Conservation (phyloP, 2,797 vertebrate genomes). For the Cuniculus paca region DNA sequence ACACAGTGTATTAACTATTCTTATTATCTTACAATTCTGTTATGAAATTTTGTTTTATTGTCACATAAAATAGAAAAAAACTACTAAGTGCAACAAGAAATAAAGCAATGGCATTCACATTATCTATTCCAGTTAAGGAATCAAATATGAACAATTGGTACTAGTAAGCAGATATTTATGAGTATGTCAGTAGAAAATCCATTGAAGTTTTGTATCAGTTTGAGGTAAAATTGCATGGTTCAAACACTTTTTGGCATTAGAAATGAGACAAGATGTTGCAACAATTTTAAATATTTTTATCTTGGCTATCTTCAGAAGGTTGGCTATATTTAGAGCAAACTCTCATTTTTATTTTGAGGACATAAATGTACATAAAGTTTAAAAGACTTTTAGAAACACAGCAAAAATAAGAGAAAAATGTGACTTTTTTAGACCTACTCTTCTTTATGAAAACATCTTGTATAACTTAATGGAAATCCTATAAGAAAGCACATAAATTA, state of each 20-base stretch:
- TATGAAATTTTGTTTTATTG: no score
- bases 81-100: not conserved
- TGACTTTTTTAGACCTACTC: not conserved
- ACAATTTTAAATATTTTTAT: constrained; percentile 3
- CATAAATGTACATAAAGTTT: not conserved
- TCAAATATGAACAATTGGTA: not conserved
- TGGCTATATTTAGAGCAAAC: not conserved
- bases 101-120: not conserved
- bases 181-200: not conserved
- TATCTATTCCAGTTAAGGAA: not conserved
- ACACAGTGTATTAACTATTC: not conserved
- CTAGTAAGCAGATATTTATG: not conserved
- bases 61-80: no score
- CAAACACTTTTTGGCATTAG: not conserved
- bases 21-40: no score
- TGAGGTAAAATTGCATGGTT: not conserved
- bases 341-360: no score
- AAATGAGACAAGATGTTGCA: not conserved
- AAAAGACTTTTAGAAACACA: not conserved
- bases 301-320: not conserved
- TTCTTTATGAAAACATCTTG: not conserved
- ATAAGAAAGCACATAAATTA: not conserved
- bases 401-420: not conserved
- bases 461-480: not conserved
- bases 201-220: not conserved